Percentiles rank a stretch among this genome's conserved stretches.
phyloP scores from a whole-genome alignment of 2,113 vertebrate genomes.

The Amblyornis subalaris region DNA sequence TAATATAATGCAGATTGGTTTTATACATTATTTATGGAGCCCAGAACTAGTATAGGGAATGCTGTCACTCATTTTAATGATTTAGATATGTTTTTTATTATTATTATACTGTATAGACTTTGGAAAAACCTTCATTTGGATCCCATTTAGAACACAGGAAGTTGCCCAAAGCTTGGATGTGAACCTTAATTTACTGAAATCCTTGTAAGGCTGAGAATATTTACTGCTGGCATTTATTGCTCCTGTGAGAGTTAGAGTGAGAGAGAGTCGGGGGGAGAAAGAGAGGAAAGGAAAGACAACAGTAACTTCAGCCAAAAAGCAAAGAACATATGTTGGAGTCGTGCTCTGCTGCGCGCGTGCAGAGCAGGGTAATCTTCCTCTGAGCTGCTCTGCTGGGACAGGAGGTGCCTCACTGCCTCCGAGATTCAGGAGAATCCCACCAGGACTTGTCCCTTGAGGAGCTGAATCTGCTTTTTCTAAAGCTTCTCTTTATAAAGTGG shows the following conservation, averaged over 20 bases:
- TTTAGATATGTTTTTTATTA: constrained; percentile 61
- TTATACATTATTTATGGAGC: constrained; percentile 61
- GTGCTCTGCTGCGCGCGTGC: not conserved
- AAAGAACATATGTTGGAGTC: constrained; percentile 23
- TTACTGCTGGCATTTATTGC: constrained; percentile 68
- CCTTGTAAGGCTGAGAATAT: constrained; percentile 56
- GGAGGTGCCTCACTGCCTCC: not conserved
- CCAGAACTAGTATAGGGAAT: constrained; percentile 61
- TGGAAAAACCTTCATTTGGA: constrained; percentile 65
- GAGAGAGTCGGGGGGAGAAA: not conserved
- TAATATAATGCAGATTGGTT: constrained; percentile 60
- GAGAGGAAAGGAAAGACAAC: constrained; percentile 10
- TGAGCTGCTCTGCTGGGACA: not conserved
- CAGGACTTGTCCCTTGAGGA: not conserved
- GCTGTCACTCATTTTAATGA: constrained; percentile 64
- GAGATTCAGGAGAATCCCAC: not conserved
- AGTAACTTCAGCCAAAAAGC: constrained; percentile 39
- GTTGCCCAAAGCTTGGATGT: constrained; percentile 61
- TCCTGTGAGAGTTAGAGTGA: constrained; percentile 34
- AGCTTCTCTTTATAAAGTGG: not conserved
- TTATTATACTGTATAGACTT: constrained; percentile 48
- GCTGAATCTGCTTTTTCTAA: not conserved
- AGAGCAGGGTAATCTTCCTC: not conserved
- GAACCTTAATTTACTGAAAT: constrained; percentile 69
- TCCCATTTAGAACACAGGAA: constrained; percentile 63